Percentiles rank a stretch among this genome's conserved stretches.
Conservation (phyloP, 1,140 invertebrate genomes). For the Philotrypesis tridentata region DNA sequence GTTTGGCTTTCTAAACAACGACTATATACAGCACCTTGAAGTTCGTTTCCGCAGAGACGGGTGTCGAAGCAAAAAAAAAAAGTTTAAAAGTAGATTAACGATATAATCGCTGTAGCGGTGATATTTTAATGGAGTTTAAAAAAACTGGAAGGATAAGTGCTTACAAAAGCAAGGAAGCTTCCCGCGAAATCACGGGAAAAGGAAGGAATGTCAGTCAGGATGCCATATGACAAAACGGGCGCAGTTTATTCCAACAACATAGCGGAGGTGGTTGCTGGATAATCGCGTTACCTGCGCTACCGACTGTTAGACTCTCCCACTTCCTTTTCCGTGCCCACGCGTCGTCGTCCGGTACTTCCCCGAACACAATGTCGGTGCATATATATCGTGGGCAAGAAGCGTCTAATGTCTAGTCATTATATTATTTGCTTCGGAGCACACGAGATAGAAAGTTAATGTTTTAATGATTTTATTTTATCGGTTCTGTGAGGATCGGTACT, state of each 20-base stretch:
- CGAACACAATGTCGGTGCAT: not conserved
- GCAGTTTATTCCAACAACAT: not conserved
- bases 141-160: too few species aligned
- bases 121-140: too few species aligned
- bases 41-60: too few species aligned
- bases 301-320: not conserved
- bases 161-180: too few species aligned
- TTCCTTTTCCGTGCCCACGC: conserved; percentile 20
- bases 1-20: too few species aligned
- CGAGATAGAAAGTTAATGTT: not conserved
- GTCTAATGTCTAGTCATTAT: not conserved
- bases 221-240: too few species aligned
- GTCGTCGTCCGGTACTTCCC: not conserved
- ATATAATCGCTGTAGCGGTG: too few species aligned
- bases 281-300: conserved; percentile 20
- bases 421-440: not conserved
- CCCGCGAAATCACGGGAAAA: too few species aligned
- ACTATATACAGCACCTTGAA: too few species aligned
- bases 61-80: too few species aligned
- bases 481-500: not conserved
- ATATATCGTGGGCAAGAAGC: not conserved
- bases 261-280: not conserved
- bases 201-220: too few species aligned
- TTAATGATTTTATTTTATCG: not conserved
- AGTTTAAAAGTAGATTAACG: too few species aligned